Evolutionary conservation across 2,797 vertebrate species (phyloP), one percentile per base, ranked within the genome.

Genomic region (Schizopygopsis pylzovi): DNA sequence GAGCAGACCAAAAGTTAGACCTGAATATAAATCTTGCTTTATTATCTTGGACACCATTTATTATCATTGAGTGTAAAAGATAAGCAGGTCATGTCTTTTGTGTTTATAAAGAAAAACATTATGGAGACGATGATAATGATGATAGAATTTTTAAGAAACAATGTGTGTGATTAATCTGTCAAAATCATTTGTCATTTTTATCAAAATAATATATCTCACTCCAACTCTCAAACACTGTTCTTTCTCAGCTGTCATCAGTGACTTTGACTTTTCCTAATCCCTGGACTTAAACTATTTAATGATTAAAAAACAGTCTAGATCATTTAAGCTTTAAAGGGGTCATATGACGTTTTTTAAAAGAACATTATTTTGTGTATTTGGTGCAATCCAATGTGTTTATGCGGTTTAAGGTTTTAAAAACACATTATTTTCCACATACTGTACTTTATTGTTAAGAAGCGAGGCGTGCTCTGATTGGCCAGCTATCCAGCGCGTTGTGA

Each of bases 41-140:
- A 33, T 54, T 76, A 37, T 8, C 1, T 20, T 54, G 6, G 28
- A 37, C 28, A 76, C 28, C 73, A 76, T 39, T 54, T 5, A 54
- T 12, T 76, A 22, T 54, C 28, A 39, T 4, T 54, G 28, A 12
- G 1, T 54, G 33, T 54, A 13, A 76, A 76, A 52, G 28, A 76
- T 10, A 0, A 2, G 33, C 28, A 54, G 28, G 10, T 76, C 47
- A 37, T 18, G 47, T 76, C 28, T 54, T 54, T 76, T 33, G 16
- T 76, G 47, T 28, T 76, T 28, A 54, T 49, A 54, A 54, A 76
- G 47, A 75, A 52, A 52, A 76, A 52, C 28, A 20, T 75, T 52
- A 75, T 2, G 47, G 22, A 45, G 22, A 52, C 11, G 33, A 52
- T 43, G 43, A 43, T 43, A 76, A 52, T 37, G 1, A 37, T 52